Evolutionary conservation across 2,888 invertebrate species (phyloP), one percentile per base, ranked within the genome.

Genomic region (Myathropa florea): DNA sequence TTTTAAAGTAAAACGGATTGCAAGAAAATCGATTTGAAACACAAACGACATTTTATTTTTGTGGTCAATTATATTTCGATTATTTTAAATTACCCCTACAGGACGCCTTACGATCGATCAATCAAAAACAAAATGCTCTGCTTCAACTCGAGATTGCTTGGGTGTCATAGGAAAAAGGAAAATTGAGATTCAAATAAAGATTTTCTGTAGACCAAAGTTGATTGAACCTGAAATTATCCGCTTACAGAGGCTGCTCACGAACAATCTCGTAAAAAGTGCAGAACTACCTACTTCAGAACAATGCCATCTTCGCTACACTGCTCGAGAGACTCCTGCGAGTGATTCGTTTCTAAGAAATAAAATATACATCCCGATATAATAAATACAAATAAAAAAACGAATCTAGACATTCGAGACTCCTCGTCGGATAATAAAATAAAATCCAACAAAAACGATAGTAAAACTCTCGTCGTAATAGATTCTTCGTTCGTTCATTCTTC

Each of bases 391-490:
- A 64, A 21, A 57, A 75, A 26, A 59, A 12, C 18, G 23, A 53
- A 33, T 2, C 18, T 18, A 14, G 61, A 60, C 53, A 30, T 30
- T 64, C 33, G 2, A 57, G 64, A 73, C 36, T 23, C 23, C 28
- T 33, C 30, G 30, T n/a, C 12, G 60, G 61, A 21, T 53, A 39
- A 28, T 61, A 60, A 28, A 59, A 63, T 53, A 73, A 24, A 73
- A 57, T 21, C 46, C 46, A 55, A 39, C 23, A 26, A 76, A 60
- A 33, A 24, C 59, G 30, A 76, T 46, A 67, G 57, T 59, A 59
- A 75, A 64, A 57, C 57, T 57, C 39, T 57, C 14, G 21, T 65
- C n/a, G 26, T 28, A 67, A 67, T 64, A 64, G 26, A 63, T 75
- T 65, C 39, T 30, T 39, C 28, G 46, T 46, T 46, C 46, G 46